Conservation (phyloP, 2,888 invertebrate species). For the Heliconius sara region DNA sequence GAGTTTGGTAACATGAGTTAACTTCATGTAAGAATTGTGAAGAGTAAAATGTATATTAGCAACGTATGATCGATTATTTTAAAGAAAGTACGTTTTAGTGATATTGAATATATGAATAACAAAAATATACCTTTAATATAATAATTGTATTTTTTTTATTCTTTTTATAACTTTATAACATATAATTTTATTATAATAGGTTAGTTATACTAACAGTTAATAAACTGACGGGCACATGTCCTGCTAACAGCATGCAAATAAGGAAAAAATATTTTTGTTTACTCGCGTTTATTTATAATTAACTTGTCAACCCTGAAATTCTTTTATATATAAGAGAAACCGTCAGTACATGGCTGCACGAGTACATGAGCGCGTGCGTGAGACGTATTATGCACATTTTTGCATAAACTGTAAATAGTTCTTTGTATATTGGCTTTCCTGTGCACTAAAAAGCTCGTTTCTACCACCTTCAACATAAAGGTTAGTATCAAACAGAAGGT, state of each 20-base stretch:
- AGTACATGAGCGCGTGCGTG: constrained; percentile 40
- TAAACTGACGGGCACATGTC: not conserved
- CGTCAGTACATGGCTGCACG: constrained; percentile 41
- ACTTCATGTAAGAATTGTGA: not conserved
- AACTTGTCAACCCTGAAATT: constrained; percentile 36
- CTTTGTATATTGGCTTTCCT: constrained; percentile 35
- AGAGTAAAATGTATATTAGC: not conserved
- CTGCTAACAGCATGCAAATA: not conserved
- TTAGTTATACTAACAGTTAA: not conserved
- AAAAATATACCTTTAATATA: not conserved
- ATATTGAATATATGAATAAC: too few species aligned
- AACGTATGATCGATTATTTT: not conserved
- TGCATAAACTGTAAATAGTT: constrained; percentile 50
- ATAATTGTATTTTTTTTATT: not conserved
- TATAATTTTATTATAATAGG: not conserved
- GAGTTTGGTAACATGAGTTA: not conserved
- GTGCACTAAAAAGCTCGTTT: constrained; percentile 34
- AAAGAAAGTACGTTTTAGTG: not conserved
- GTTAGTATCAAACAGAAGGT: constrained; percentile 27
- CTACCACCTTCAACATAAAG: constrained; percentile 32
- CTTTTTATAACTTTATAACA: not conserved
- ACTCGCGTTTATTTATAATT: not conserved
- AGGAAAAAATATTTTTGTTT: not conserved
- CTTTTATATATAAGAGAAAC: constrained; percentile 41
- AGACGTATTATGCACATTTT: constrained; percentile 43